A percentile compares a stretch with the other conserved stretches of the same genome.
phyloP scores from a whole-genome alignment of 2,888 invertebrate species.

The Aphidius colemani region DNA sequence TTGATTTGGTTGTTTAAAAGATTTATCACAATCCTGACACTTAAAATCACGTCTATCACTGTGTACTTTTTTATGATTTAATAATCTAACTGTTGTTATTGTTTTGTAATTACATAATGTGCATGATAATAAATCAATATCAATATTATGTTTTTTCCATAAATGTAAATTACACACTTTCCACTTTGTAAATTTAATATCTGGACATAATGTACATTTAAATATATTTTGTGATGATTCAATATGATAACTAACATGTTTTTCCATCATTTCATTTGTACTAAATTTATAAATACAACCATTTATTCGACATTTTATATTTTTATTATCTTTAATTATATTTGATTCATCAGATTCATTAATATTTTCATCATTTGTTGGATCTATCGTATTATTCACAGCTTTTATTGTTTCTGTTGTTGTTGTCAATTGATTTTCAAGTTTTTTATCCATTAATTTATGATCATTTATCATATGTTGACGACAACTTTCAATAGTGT shows the following conservation, averaged over 20 bases:
- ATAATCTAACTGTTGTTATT: slow-evolving; percentile 64
- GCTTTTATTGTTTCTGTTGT: neutral
- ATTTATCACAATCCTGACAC: slow-evolving; percentile 65
- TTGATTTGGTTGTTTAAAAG: slow-evolving; percentile 68
- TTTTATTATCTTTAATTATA: slow-evolving; percentile 44
- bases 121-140: slow-evolving; percentile 66
- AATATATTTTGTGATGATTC: slow-evolving; percentile 56
- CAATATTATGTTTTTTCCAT: slow-evolving; percentile 70
- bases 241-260: slow-evolving; percentile 64
- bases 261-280: slow-evolving; percentile 52
- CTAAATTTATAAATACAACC: slow-evolving; percentile 65
- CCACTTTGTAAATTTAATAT: slow-evolving; percentile 66
- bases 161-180: slow-evolving; percentile 70
- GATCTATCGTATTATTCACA: neutral
- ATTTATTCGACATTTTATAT: slow-evolving; percentile 62
- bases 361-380: slow-evolving; percentile 13
- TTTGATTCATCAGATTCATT: slow-evolving; percentile 36
- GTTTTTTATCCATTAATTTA: slow-evolving; percentile 41
- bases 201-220: slow-evolving; percentile 63
- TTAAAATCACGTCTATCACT: slow-evolving; percentile 62
- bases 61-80: slow-evolving; percentile 70
- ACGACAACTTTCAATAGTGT: slow-evolving; percentile 60
- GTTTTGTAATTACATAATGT: slow-evolving; percentile 66
- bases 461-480: slow-evolving; percentile 62
- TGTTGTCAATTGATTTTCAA: neutral